Evolutionary conservation across 2,888 invertebrate genomes (phyloP), one percentile per base, ranked within the genome.

Genomic region (Latrodectus hesperus): DNA sequence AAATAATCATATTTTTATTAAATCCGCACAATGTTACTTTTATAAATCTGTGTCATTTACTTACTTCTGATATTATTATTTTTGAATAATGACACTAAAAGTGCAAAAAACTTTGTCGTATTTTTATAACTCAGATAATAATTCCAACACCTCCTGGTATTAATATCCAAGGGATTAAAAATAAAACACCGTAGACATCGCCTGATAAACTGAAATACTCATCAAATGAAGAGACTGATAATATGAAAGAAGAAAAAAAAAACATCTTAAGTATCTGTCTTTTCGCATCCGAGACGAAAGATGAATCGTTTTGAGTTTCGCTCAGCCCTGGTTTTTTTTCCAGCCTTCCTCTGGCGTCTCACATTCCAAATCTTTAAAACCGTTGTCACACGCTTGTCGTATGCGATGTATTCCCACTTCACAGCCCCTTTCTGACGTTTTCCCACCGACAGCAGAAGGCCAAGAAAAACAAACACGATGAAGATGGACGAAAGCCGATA

Each of bases 321-420:
- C n/a, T 14, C 17, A 55, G 6, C 52, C 73, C 14, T 26, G 10
- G 26, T 70, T 70, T 22, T 26, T 70, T 70, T 70, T 70, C 26
- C 26, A 16, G 17, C 70, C 16, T 51, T 52, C 16, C 16, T 55
- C 68, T 26, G 22, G 49, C 68, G 38, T 75, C 73, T 67, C 73
- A 53, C 26, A 52, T 73, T 73, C 73, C 81, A 73, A 73, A 81
- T 81, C 73, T 64, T 53, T 70, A 74, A 79, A 85, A 85, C 64
- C 85, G 80, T 80, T 86, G 86, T 87, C 86, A 81, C 77, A 72
- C 86, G 86, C 81, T 82, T 87, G 81, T 87, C 86, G 81, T 77
- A 82, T 77, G 72, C 86, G 64, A 85, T 76, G 86, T 76, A 75
- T 77, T 73, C 77, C 53, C 84, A 84, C 84, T 84, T 53, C 84